Base-by-base conservation (phyloP, 1,140 invertebrate genomes). In the Scaptomyza graminum region DNA sequence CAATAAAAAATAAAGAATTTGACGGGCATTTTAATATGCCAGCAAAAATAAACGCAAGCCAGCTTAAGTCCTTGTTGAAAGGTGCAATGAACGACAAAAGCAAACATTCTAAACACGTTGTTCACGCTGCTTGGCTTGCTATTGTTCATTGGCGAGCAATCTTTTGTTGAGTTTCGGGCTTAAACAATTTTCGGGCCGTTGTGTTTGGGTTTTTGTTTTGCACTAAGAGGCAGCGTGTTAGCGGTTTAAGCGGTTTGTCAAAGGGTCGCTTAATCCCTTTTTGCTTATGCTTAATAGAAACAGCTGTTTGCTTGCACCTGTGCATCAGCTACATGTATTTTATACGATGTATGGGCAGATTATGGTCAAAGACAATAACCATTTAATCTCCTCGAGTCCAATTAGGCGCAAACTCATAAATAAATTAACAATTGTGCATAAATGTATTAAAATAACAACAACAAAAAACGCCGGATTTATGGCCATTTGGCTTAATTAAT, bases 401-500 rank as follows among this genome's bases (percentile, higher is more conserved):
- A 84, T 77, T 84, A 87, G 77, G 54, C 46, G 51, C 16, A 34
- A 9, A 34, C 50, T 44, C 69, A 84, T 87, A 87, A 84, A 84
- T 84, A 84, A 77, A 43, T 39, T 15, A 67, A 28, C 61, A 68
- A 66, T 44, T 41, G 46, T 44, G 60, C 51, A 62, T 47, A 60
- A 56, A 74, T 64, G 71, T 47, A 57, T 62, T 65, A 50, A 34
- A 31, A 65, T 47, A 44, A 70, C 7, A 2, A 25, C 25, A 25
- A 57, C 25, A 74, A 41, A 54, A 60, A 15, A n/a, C 47, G 31
- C n/a, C 15, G 76, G 73, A 79, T 82, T 87, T 79, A 88, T 83
- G 65, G 44, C 6, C 68, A 52, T 16, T 81, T 34, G 31, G 83
- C 73, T 87, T 88, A 88, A 87, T 87, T 88, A 87, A 88, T 83